phyloP scores from a whole-genome alignment of 2,797 vertebrate genomes.

The Tauraco hartlaubi region DNA sequence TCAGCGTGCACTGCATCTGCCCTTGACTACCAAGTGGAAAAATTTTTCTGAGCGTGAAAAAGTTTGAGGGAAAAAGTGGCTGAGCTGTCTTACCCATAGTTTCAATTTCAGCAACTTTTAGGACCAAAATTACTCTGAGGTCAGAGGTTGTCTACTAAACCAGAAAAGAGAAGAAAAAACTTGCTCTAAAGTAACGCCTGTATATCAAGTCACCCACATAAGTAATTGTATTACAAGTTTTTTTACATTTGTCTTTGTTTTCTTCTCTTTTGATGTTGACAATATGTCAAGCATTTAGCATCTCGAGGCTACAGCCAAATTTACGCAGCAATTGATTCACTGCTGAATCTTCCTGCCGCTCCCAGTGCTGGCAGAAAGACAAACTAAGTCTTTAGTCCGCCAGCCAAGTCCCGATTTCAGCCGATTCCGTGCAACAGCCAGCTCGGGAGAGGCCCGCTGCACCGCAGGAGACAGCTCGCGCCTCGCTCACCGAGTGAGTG shows the following conservation, averaged over 20 bases:
- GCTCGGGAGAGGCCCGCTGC: not conserved
- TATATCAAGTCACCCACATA: not conserved
- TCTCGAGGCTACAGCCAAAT: not conserved
- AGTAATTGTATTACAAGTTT: not conserved
- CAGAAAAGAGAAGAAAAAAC: not conserved
- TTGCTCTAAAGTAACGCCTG: not conserved
- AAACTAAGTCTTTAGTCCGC: not conserved
- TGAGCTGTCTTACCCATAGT: not conserved
- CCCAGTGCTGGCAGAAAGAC: not conserved
- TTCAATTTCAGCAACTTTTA: not conserved
- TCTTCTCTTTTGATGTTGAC: not conserved
- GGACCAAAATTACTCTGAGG: not conserved
- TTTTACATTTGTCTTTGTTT: not conserved
- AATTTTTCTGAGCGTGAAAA: not conserved
- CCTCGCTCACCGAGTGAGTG: fast-evolving
- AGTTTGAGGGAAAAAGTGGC: not conserved
- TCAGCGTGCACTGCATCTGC: not conserved
- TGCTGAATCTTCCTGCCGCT: not conserved
- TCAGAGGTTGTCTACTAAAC: not conserved
- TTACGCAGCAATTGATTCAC: not conserved
- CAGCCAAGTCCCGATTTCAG: not conserved
- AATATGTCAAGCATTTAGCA: not conserved
- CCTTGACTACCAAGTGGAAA: not conserved
- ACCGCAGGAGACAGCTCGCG: not conserved
- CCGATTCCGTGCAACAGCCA: not conserved